Conservation (phyloP, 2,113 vertebrate species). For the Galbula dea region DNA sequence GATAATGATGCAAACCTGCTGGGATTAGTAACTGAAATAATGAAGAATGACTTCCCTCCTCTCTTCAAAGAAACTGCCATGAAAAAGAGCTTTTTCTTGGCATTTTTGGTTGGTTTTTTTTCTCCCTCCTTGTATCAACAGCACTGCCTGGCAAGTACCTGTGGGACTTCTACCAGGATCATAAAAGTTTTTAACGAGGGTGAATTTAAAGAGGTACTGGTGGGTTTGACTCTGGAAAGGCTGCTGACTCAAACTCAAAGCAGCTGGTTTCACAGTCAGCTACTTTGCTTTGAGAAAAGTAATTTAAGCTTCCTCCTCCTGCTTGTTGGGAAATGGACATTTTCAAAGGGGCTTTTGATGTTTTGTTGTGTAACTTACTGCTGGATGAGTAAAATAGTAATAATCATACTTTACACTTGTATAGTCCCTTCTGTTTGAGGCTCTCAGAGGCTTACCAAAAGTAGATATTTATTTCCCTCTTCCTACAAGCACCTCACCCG, state of each 20-base stretch:
- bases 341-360: slow-evolving; percentile 29
- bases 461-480: not conserved
- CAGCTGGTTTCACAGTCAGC: slow-evolving; percentile 37
- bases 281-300: slow-evolving; percentile 27
- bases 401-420: not conserved
- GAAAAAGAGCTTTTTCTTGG: slow-evolving; percentile 21
- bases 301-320: slow-evolving; percentile 38
- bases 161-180: slow-evolving; percentile 1
- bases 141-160: not conserved
- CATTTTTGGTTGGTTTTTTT: too few species aligned
- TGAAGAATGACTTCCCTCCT: slow-evolving; percentile 46
- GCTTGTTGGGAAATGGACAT: not conserved
- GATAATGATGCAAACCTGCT: slow-evolving; percentile 61
- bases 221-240: not conserved
- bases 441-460: not conserved
- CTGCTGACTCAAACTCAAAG: not conserved
- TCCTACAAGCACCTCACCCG: not conserved
- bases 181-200: slow-evolving; percentile 10
- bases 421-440: not conserved
- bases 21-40: slow-evolving; percentile 57
- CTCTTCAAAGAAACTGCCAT: slow-evolving; percentile 26
- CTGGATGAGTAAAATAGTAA: slow-evolving; percentile 14
- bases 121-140: not conserved
- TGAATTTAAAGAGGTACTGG: slow-evolving; percentile 31
- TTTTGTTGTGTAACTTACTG: slow-evolving; percentile 25